Conservation (phyloP, 2,113 vertebrate species). For the Brienomyrus longianalis region DNA sequence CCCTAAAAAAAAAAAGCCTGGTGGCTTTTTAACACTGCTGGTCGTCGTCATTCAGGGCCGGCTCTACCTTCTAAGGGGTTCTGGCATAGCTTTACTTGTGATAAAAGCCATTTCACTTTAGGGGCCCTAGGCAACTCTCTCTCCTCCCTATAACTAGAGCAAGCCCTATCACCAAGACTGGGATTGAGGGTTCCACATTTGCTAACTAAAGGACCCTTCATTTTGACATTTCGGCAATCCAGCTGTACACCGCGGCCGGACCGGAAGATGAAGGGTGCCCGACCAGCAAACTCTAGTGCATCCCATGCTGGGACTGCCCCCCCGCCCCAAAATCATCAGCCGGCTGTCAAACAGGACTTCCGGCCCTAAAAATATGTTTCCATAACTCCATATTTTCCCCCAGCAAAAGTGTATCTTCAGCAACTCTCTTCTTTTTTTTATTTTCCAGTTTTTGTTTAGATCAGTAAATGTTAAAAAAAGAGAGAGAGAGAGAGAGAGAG, state of each 20-base stretch:
- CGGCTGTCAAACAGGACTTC: neutral
- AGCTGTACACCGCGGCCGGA: neutral
- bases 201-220: neutral
- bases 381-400: conserved; percentile 25
- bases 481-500: conserved; percentile 26
- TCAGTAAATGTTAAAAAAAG: conserved; percentile 47
- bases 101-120: neutral
- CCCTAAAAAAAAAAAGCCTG: neutral
- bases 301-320: neutral
- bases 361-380: conserved; percentile 23
- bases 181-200: neutral
- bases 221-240: neutral
- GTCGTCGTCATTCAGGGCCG: neutral
- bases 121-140: neutral
- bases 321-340: neutral
- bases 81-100: neutral
- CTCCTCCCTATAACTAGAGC: neutral
- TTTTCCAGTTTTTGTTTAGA: conserved; percentile 41
- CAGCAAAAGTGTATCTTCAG: conserved; percentile 39
- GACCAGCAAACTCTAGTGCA: neutral
- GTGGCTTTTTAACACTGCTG: neutral
- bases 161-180: neutral
- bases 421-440: conserved; percentile 20
- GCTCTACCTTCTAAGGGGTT: neutral
- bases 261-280: neutral